Evolutionary conservation across 2,113 vertebrate genomes (phyloP), one percentile per base, ranked within the genome.

Genomic region (Mola mola): DNA sequence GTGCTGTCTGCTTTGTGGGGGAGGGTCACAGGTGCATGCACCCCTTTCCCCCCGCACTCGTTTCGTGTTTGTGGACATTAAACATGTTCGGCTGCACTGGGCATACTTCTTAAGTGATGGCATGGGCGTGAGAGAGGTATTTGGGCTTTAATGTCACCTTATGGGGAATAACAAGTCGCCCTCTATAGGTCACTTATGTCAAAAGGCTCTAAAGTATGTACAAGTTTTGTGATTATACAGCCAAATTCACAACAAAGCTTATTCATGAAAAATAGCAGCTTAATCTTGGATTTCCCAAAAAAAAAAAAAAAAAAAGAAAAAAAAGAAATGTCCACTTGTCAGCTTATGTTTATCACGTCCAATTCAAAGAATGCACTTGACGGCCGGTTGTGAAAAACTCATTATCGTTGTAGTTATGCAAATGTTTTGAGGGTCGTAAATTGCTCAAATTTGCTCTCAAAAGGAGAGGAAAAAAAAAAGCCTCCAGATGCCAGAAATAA

Each of bases 1-100:
- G 26, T 44, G 61, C 59, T 64, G 69, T 72, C 73, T 86, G 64
- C 52, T 61, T 79, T 72, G 58, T 66, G 63, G 78, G 66, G 66
- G 73, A 68, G 71, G 75, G 75, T 79, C 73, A 80, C 85, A 87
- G 87, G 89, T 90, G 86, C 72, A 71, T 25, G 42, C 15, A 16
- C 16, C 69, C 67, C 64, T 40, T 25, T 47, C 38, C 31, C 25
- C 21, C 34, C 56, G 19, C 40, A n/a, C 33, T 25, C 33, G 42
- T 42, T 38, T 17, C 50, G 33, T 72, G 68, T 83, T 80, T 77
- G 56, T 61, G 66, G 81, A 80, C 68, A 72, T 47, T 69, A 72
- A 85, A 68, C 70, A 81, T 72, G 75, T 79, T 57, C 0, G 24
- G 53, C 42, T 46, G 53, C 58, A 10, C 33, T 2, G 38, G 42